Base-by-base conservation (phyloP, 2,113 vertebrate genomes). In the Heterotilapia buettikoferi region DNA sequence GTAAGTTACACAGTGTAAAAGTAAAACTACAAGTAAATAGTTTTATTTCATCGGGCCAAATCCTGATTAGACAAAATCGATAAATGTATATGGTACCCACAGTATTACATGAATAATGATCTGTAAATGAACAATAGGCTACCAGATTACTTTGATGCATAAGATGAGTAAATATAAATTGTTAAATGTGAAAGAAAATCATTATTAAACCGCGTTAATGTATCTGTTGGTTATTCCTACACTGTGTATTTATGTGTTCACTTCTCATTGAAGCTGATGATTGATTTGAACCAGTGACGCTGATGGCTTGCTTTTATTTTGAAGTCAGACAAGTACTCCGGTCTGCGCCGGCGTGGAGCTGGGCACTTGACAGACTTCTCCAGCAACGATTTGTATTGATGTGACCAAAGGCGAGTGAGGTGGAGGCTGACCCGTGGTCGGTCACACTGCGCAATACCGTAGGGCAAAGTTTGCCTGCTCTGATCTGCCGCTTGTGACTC, bases 381-480 rank as follows among this genome's bases (percentile, higher is more conserved):
- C 61, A 2, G 38, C 33, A 2, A n/a, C 31, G 83, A 33, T 83
- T 50, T 19, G 40, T 82, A 45, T 80, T 18, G 66, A 76, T 21
- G 80, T 68, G 86, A 84, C 14, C 43, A 43, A 54, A 53, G 56
- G 21, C 21, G 68, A 63, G 59, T 36, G 61, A 36, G 61, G 84
- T 47, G 68, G 80, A 85, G 61, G 63, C 31, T 56, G 89, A 88
- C 57, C 88, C 82, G 89, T 83, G 91, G 29, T 4, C 83, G 36
- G 53, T 7, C 29, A 63, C 45, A 19, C 83, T 9, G 80, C 66
- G 54, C 18, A 7, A 40, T 4, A 68, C 10, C 12, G 38, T 2
- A 18, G 91, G 83, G 26, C 86, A 89, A 93, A 93, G 93, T 92
- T 66, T 86, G 19, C 24, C 2, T 16, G 38, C 50, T 56, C 21